phyloP scores from a whole-genome alignment of 2,888 invertebrate genomes.

The Trissolcus japonicus region DNA sequence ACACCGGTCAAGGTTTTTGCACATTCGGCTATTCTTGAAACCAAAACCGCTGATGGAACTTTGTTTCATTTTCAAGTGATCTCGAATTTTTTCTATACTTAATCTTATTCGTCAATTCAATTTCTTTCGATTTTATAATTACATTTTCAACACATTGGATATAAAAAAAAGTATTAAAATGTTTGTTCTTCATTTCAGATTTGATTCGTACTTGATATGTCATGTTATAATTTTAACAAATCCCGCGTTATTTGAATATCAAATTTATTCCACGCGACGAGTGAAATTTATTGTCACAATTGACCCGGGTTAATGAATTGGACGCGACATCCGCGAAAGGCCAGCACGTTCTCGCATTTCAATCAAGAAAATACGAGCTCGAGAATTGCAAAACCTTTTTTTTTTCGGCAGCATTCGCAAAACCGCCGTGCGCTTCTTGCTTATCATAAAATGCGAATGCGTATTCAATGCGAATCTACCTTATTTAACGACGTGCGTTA shows the following conservation, averaged over 20 bases:
- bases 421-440: neutral
- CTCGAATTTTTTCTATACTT: too few species aligned
- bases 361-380: neutral
- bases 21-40: neutral
- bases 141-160: too few species aligned
- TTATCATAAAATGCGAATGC: conserved; percentile 64
- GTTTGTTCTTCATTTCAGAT: too few species aligned
- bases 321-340: neutral
- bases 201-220: too few species aligned
- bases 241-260: too few species aligned
- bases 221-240: too few species aligned
- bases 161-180: too few species aligned
- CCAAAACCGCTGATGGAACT: too few species aligned
- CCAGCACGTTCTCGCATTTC: conserved; percentile 16
- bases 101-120: too few species aligned
- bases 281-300: conserved; percentile 5
- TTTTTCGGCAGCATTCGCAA: neutral
- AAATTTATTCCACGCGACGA: too few species aligned
- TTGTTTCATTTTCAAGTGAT: too few species aligned
- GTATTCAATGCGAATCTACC: conserved; percentile 63
- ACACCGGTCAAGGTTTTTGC: conserved; percentile 30
- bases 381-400: conserved; percentile 1
- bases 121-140: too few species aligned
- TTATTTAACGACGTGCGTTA: conserved; percentile 52
- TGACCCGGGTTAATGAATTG: conserved; percentile 7